Percentiles rank a stretch among this genome's conserved stretches.
Evolutionary conservation across 2,888 invertebrate genomes (phyloP).

Genomic region (Drosophila colorata): DNA sequence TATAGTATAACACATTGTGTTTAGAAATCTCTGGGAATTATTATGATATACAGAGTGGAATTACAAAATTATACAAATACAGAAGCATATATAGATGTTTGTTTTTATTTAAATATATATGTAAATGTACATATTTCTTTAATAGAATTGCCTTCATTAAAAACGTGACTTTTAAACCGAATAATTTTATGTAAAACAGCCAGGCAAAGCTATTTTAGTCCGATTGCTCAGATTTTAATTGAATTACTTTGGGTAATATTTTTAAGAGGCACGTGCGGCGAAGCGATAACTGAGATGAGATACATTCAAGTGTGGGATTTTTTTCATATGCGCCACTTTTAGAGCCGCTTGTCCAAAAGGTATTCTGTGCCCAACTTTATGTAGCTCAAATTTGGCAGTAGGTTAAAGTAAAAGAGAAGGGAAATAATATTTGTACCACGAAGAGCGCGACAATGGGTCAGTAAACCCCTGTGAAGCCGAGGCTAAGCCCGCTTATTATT

Average conservation of each 20-base stretch:
- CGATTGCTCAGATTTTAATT: constrained; percentile 12
- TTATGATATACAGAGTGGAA: background rate
- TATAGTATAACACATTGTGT: background rate
- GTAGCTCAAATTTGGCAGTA: constrained; percentile 3
- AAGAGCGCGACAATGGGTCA: constrained; percentile 1
- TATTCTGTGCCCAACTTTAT: background rate
- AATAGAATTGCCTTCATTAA: constrained; percentile 19
- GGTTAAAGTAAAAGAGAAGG: constrained; percentile 14
- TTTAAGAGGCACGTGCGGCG: constrained; percentile 19
- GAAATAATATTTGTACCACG: background rate
- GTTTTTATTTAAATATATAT: background rate
- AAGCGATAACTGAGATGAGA: background rate
- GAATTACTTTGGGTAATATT: constrained; percentile 13
- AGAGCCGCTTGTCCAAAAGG: too few relatives aligned
- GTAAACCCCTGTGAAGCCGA: constrained; percentile 9
- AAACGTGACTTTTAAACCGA: constrained; percentile 19
- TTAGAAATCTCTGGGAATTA: background rate
- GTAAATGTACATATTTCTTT: background rate
- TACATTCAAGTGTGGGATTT: background rate
- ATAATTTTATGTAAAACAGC: background rate
- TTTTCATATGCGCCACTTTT: background rate
- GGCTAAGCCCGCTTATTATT: constrained; percentile 4
- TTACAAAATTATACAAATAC: background rate
- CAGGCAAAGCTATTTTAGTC: constrained; percentile 3
- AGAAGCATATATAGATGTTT: too few relatives aligned